Conservation (phyloP, 2,888 invertebrate species). For the Tenthredo mesomela region DNA sequence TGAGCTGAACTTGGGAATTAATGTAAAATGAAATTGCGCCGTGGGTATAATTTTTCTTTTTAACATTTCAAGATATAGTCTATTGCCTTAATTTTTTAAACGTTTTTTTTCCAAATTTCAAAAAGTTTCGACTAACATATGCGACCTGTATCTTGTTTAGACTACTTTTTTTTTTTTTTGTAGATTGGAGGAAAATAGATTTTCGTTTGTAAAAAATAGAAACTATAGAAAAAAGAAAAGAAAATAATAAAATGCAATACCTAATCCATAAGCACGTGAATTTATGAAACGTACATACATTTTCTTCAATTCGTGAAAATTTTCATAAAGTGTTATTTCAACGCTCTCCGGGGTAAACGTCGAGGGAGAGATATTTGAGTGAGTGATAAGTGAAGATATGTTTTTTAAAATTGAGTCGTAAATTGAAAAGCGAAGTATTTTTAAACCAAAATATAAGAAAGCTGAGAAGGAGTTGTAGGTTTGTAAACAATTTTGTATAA, state of each 20-base stretch:
- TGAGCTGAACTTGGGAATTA: not conserved
- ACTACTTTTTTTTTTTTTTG: too few species aligned
- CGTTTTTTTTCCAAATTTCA: too few species aligned
- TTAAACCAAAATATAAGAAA: not conserved
- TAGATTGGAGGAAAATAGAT: too few species aligned
- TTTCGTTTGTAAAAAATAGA: not conserved
- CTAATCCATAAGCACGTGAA: not conserved
- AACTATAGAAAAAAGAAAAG: not conserved
- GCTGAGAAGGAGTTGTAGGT: not conserved
- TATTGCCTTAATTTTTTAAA: too few species aligned
- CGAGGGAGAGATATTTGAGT: not conserved
- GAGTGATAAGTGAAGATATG: constrained; percentile 27
- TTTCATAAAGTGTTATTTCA: not conserved
- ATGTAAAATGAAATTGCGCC: not conserved
- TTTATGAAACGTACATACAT: not conserved
- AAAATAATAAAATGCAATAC: too few species aligned
- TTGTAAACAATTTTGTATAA: not conserved
- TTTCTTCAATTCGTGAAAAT: not conserved
- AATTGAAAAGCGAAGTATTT: not conserved
- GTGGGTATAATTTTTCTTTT: too few species aligned
- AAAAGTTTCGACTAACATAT: too few species aligned
- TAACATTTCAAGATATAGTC: too few species aligned
- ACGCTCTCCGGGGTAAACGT: not conserved
- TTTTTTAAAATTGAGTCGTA: constrained; percentile 4
- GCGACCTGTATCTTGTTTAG: too few species aligned